These are phyloP conservation scores for Leucopternis melanops DNA, from an alignment of 2,113 vertebrate genomes.

Conservation along the genomic window DNA sequence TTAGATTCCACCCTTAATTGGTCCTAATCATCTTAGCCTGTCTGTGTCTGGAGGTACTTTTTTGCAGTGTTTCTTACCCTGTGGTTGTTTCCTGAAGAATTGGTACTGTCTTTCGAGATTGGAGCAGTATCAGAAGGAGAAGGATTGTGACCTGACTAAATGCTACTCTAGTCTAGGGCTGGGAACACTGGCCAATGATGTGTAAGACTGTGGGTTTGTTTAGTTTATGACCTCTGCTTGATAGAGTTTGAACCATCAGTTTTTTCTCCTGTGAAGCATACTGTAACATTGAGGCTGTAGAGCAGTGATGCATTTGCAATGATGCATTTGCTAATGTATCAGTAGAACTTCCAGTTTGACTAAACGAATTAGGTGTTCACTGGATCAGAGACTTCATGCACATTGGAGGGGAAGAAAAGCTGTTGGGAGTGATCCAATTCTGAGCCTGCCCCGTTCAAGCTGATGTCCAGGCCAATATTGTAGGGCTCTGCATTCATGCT, in stretches of 20 bases:
- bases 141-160: background rate
- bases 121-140: background rate
- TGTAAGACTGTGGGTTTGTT: background rate
- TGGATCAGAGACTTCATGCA: background rate
- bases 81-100: background rate
- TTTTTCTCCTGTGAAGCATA: background rate
- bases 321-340: background rate
- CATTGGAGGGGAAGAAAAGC: background rate
- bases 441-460: background rate
- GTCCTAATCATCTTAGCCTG: background rate
- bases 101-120: background rate
- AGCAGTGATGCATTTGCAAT: background rate
- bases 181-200: background rate
- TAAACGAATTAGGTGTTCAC: background rate
- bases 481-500: background rate
- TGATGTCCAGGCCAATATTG: background rate
- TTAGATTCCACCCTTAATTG: background rate
- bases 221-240: background rate
- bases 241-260: background rate
- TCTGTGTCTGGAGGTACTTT: background rate
- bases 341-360: background rate
- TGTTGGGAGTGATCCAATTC: background rate
- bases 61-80: background rate
- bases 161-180: background rate
- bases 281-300: background rate